phyloP scores from a whole-genome alignment of 2,888 invertebrate genomes.

The Chrysolina oricalcia region DNA sequence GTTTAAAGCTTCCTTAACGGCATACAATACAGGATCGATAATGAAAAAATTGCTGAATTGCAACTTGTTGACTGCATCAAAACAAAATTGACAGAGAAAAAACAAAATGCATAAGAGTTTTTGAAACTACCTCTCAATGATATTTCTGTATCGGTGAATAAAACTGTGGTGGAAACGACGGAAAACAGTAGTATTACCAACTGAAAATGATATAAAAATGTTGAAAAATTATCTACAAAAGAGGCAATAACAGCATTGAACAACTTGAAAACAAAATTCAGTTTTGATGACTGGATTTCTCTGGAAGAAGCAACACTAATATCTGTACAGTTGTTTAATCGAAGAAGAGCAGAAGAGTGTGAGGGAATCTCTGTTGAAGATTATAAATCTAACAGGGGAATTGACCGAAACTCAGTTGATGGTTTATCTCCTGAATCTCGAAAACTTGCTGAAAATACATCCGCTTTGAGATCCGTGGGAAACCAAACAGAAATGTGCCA shows the following conservation, averaged over 20 bases:
- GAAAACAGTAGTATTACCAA: constrained; percentile 31
- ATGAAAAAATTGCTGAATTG: constrained; percentile 22
- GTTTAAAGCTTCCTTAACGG: constrained; percentile 22
- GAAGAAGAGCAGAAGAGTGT: constrained; percentile 40
- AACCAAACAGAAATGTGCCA: constrained; percentile 40
- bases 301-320: constrained; percentile 20
- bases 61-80: constrained; percentile 23
- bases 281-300: constrained; percentile 1
- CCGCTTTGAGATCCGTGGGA: constrained; percentile 37
- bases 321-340: constrained; percentile 41
- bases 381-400: constrained; percentile 32
- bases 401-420: background rate
- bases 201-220: constrained; percentile 35
- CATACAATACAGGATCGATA: constrained; percentile 9
- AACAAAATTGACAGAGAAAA: background rate
- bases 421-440: constrained; percentile 14
- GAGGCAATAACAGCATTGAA: background rate
- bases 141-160: constrained; percentile 17
- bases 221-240: constrained; percentile 20
- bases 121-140: constrained; percentile 6
- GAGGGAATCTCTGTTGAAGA: constrained; percentile 42
- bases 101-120: constrained; percentile 13
- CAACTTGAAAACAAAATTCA: constrained; percentile 5
- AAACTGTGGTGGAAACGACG: constrained; percentile 30
- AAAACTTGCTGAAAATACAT: constrained; percentile 32